phyloP scores from a whole-genome alignment of 2,888 invertebrate genomes.

The Calameuta idolon region DNA sequence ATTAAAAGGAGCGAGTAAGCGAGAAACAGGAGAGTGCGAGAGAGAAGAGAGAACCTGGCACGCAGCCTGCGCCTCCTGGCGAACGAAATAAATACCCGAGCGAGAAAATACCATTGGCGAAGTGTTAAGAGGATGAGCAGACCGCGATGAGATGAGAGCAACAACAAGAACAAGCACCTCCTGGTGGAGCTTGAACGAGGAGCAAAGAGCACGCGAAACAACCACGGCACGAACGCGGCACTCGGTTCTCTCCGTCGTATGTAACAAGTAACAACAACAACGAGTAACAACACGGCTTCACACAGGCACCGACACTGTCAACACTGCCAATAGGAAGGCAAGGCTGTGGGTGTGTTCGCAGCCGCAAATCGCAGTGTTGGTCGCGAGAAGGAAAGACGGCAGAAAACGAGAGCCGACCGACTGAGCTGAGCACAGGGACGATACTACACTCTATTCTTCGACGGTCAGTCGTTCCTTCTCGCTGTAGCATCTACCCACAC shows the following conservation, averaged over 20 bases:
- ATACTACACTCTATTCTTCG: constrained; percentile 40
- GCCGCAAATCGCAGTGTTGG: not conserved
- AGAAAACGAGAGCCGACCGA: constrained; percentile 30
- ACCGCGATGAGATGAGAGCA: not conserved
- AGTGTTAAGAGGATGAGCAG: not conserved
- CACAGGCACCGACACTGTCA: not conserved
- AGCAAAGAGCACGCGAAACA: not conserved
- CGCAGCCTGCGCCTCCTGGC: not conserved
- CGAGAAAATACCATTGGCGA: not conserved
- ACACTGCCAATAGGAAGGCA: not conserved
- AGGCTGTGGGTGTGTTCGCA: not conserved
- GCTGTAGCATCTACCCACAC: constrained; percentile 13
- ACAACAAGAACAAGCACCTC: not conserved
- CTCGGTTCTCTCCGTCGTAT: not conserved
- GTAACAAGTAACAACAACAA: not conserved
- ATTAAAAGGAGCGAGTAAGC: not conserved
- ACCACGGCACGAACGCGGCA: not conserved
- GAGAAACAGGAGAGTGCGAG: not conserved
- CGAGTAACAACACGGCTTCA: not conserved
- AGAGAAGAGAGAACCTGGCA: not conserved
- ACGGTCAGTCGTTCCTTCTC: constrained; percentile 17
- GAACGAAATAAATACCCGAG: not conserved
- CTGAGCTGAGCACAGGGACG: constrained; percentile 41
- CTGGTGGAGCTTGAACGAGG: not conserved
- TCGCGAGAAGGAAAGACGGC: not conserved